These are phyloP conservation scores for Psilopogon haemacephalus DNA, from an alignment of 2,113 vertebrate species.

Conservation along the genomic window DNA sequence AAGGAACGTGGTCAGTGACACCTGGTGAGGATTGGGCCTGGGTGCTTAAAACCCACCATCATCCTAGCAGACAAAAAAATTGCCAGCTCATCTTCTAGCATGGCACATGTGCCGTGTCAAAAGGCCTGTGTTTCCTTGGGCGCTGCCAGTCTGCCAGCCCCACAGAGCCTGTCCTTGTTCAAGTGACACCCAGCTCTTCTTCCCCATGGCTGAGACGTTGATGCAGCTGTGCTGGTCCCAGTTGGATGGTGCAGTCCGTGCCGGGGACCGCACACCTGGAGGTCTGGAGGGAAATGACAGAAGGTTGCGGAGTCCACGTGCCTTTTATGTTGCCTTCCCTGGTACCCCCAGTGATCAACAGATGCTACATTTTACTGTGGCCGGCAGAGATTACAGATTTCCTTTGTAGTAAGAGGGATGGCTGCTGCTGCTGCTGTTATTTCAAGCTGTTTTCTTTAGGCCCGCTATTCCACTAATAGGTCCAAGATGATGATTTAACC, in stretches of 20 bases:
- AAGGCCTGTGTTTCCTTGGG: background rate
- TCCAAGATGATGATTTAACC: background rate
- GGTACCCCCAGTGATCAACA: slow-evolving; percentile 60
- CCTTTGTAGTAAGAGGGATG: slow-evolving; percentile 68
- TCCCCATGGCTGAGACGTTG: slow-evolving; percentile 20
- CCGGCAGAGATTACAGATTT: slow-evolving; percentile 62
- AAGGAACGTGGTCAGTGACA: background rate
- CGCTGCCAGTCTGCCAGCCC: slow-evolving; percentile 9
- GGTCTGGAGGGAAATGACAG: slow-evolving; percentile 8
- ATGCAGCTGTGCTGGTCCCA: slow-evolving; percentile 50
- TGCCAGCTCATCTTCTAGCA: slow-evolving; percentile 15
- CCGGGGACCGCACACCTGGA: background rate
- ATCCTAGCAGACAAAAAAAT: background rate
- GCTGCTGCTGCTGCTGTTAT: slow-evolving; percentile 3
- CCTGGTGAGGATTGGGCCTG: background rate
- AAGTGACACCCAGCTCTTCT: background rate
- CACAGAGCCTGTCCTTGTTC: slow-evolving; percentile 47
- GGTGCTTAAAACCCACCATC: background rate
- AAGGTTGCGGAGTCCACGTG: background rate
- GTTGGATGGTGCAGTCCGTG: background rate
- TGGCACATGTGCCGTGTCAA: background rate
- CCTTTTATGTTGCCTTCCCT: background rate
- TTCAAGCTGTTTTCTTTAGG: slow-evolving; percentile 48
- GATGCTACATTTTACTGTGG: slow-evolving; percentile 67
- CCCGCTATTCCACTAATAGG: slow-evolving; percentile 5